A percentile compares a stretch with the other conserved stretches of the same genome.
Evolutionary conservation across 2,797 vertebrate species (phyloP).

Genomic region (Acomys russatus): DNA sequence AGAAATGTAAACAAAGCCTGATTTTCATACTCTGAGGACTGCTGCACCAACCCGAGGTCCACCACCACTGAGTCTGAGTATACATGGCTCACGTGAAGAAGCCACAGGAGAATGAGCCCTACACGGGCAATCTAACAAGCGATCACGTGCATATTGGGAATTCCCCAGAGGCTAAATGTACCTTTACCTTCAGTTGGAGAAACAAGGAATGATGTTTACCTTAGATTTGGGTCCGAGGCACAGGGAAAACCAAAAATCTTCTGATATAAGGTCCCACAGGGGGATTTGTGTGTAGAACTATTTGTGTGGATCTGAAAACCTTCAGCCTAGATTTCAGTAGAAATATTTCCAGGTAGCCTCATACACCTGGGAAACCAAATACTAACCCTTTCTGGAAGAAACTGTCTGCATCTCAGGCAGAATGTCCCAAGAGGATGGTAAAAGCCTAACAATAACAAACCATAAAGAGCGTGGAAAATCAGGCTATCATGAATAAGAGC

Average conservation of each 20-base stretch:
- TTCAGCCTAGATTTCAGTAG: background rate
- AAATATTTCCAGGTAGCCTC: constrained; percentile 3
- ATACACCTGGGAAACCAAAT: background rate
- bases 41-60: background rate
- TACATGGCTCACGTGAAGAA: background rate
- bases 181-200: background rate
- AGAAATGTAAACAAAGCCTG: background rate
- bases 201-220: background rate
- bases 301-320: constrained; percentile 17
- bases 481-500: background rate
- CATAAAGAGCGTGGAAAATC: constrained; percentile 11
- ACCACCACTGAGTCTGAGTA: background rate
- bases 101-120: background rate
- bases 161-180: background rate
- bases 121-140: background rate
- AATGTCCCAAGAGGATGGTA: background rate
- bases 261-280: background rate
- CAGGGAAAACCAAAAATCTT: background rate
- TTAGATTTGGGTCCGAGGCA: background rate
- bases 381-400: constrained; percentile 15
- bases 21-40: background rate
- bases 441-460: background rate
- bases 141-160: background rate
- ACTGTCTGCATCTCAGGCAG: background rate
- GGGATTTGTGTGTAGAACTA: background rate